Evolutionary conservation across 2,888 invertebrate genomes (phyloP).

Genomic region (Morpho achilles): DNA sequence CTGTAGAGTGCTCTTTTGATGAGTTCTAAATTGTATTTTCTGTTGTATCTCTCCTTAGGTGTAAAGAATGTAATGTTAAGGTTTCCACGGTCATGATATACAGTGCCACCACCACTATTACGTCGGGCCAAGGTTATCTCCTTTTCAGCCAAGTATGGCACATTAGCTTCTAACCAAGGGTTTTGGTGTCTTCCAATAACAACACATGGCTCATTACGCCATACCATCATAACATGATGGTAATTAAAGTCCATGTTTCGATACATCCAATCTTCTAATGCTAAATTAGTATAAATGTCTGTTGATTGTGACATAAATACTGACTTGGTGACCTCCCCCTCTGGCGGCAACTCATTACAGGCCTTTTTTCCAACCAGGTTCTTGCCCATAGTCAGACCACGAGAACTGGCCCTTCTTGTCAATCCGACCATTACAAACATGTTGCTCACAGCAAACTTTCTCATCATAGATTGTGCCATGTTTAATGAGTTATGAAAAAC

Average conservation of each 20-base stretch:
- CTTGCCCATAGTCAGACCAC: constrained; percentile 49
- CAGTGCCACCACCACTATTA: constrained; percentile 97
- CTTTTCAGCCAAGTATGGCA: constrained; percentile 81
- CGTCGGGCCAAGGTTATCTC: constrained; percentile 90
- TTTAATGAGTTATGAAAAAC: constrained; percentile 41
- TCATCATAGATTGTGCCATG: constrained; percentile 73
- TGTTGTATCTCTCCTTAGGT: constrained; percentile 88
- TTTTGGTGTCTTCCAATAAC: constrained; percentile 98
- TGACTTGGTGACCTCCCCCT: constrained; percentile 85
- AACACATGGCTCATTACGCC: constrained; percentile 96
- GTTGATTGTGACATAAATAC: constrained; percentile 95
- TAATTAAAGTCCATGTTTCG: constrained; percentile 89
- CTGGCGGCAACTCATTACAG: constrained; percentile 49
- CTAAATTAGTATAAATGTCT: constrained; percentile 95
- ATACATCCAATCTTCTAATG: constrained; percentile 98
- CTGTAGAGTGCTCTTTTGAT: constrained; percentile 90
- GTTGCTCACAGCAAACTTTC: constrained; percentile 58
- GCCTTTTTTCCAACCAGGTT: constrained; percentile 45
- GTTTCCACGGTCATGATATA: constrained; percentile 97
- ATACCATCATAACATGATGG: constrained; percentile 92
- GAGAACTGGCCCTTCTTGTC: constrained; percentile 56
- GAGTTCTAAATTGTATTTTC: constrained; percentile 92
- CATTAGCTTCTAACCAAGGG: constrained; percentile 95
- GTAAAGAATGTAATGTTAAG: constrained; percentile 96
- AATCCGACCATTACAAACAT: constrained; percentile 61